Evolutionary conservation across 2,797 vertebrate species (phyloP).

Genomic region (Knipowitschia caucasica): DNA sequence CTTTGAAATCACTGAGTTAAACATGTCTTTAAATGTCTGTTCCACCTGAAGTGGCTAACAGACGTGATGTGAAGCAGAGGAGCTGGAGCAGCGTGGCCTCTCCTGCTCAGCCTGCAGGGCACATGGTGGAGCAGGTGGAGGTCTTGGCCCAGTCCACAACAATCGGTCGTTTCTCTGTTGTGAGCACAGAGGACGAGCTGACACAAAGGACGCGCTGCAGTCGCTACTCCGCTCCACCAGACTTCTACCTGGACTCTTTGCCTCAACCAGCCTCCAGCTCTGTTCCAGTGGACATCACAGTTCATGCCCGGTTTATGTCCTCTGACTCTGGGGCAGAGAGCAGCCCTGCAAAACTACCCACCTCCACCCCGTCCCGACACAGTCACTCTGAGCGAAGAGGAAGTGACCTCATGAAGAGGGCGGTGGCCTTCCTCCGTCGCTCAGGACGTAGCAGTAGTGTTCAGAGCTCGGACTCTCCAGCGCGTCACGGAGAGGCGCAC

Average conservation of each 20-base stretch:
- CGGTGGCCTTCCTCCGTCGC: conserved; percentile 86
- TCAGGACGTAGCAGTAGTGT: conserved; percentile 82
- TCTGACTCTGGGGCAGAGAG: conserved; percentile 85
- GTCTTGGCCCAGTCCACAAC: conserved; percentile 75
- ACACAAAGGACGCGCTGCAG: conserved; percentile 78
- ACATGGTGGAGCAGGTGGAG: conserved; percentile 45
- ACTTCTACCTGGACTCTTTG: conserved; percentile 88
- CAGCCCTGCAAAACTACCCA: conserved; percentile 70
- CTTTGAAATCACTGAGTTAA: no score
- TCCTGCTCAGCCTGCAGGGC: conserved; percentile 61
- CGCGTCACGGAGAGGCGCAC: conserved; percentile 69
- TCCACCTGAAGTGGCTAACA: conserved; percentile 68
- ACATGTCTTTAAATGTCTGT: no score
- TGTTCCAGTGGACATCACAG: conserved; percentile 79
- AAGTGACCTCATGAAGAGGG: conserved; percentile 89
- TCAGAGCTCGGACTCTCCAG: conserved; percentile 82
- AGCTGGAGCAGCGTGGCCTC: conserved; percentile 76
- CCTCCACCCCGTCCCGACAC: conserved; percentile 62
- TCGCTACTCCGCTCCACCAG: conserved; percentile 91
- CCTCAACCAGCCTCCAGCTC: conserved; percentile 77
- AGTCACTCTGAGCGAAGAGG: conserved; percentile 75
- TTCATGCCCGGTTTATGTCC: conserved; percentile 83
- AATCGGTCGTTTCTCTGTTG: conserved; percentile 91
- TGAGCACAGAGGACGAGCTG: conserved; percentile 85
- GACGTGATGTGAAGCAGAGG: conserved; percentile 69